Evolutionary conservation across 2,888 invertebrate species (phyloP), one percentile per base, ranked within the genome.

Genomic region (Phasia obesa): DNA sequence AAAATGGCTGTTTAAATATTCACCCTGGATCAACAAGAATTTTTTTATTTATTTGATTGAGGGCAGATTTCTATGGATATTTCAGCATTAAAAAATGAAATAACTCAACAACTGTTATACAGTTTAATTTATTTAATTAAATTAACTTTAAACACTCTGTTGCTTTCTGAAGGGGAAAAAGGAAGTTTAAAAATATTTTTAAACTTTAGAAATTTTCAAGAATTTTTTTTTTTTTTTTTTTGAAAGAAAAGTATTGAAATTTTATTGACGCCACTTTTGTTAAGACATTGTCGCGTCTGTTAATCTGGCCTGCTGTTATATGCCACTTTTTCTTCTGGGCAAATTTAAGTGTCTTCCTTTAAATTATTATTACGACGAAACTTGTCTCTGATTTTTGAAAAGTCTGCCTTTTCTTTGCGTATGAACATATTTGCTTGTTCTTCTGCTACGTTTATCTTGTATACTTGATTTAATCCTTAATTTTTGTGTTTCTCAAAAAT

Each of bases 1-100:
- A 90, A 90, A 90, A 90, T 90, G 90, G 90, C 91, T 90, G 89
- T 88, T 83, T 86, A 89, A 90, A 90, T 87, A 90, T 88, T 90
- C 89, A 59, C 47, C 75, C 73, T 49, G 79, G 79, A 79, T 80
- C 70, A 74, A 82, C 75, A 49, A 27, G 7, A 21, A 27, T 21
- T 49, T 67, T 11, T 13, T 6, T 25, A n/a, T 23, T 23, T 77
- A 57, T 70, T 60, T 84, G 27, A 59, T 73, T 57, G 38, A 75
- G 65, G 75, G 78, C 57, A 65, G 31, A 73, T 79, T 42, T 59
- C 51, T 44, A 73, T 51, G 19, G 71, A n/a, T 51, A 25, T 79
- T 69, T 35, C 13, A 15, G 25, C 25, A 7, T 62, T 15, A 69
- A 27, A 15, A 15, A 44, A 23, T 23, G 51, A 5, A 65, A 15